A percentile compares a stretch with the other conserved stretches of the same genome.
These are phyloP conservation scores for Spinus pinus DNA, from an alignment of 2,797 vertebrate species.

Conservation along the genomic window DNA sequence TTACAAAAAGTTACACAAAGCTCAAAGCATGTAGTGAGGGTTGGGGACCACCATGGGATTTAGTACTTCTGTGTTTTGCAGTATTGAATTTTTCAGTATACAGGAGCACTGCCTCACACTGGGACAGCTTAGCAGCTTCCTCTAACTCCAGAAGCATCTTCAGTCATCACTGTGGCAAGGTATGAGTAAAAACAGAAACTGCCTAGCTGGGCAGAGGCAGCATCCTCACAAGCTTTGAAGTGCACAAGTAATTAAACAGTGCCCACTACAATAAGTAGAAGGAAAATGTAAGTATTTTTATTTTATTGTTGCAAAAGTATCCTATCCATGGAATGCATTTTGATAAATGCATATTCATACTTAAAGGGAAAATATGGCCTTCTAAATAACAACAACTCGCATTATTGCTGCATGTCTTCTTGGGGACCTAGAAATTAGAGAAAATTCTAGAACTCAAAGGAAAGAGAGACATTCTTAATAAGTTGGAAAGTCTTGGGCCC, in stretches of 20 bases:
- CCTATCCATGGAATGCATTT: background rate
- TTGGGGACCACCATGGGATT: background rate
- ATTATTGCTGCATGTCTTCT: background rate
- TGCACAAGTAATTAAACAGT: background rate
- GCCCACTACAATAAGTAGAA: background rate
- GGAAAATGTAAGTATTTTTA: background rate
- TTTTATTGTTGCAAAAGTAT: background rate
- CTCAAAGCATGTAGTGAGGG: background rate
- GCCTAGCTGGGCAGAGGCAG: background rate
- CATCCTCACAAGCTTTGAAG: background rate
- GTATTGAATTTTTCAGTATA: background rate
- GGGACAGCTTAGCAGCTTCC: background rate
- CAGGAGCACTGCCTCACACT: background rate
- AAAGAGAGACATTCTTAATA: background rate
- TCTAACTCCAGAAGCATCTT: background rate
- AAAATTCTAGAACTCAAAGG: background rate
- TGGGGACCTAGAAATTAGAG: background rate
- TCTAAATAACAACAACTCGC: background rate
- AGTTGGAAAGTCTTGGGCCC: background rate
- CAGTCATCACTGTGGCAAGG: background rate
- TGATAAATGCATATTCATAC: background rate
- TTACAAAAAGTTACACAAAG: background rate
- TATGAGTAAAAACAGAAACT: background rate
- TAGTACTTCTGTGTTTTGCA: background rate
- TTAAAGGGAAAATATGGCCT: background rate